phyloP scores from a whole-genome alignment of 2,797 vertebrate species.

The Helicolenus hilgendorfi region DNA sequence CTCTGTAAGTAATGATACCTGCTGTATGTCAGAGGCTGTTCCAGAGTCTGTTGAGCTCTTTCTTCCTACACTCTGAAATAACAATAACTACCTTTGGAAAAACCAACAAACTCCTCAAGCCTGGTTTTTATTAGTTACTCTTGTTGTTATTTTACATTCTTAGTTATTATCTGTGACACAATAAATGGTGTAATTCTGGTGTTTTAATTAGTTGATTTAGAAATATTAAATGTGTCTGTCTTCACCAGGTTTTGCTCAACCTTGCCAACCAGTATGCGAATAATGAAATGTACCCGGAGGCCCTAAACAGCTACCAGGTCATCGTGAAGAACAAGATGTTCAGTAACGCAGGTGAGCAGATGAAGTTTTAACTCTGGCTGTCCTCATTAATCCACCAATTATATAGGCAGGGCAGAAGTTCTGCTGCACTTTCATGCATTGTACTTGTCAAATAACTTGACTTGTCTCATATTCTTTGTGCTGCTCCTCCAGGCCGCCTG shows the following conservation, averaged over 20 bases:
- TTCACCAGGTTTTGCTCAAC: conserved; percentile 95
- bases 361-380: background rate
- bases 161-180: background rate
- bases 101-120: background rate
- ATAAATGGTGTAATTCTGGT: no score
- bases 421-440: no score
- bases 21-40: background rate
- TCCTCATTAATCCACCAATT: background rate
- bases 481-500: conserved; percentile 90
- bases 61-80: background rate
- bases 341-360: conserved; percentile 93
- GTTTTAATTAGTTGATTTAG: background rate
- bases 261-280: conserved; percentile 96
- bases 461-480: background rate
- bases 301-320: conserved; percentile 96
- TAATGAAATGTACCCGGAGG: conserved; percentile 98
- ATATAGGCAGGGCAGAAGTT: background rate
- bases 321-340: conserved; percentile 99
- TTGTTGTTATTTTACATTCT: background rate
- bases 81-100: background rate
- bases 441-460: no score
- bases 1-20: conserved; percentile 90
- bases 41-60: background rate
- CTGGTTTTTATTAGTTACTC: no score
- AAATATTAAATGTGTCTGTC: background rate